Conservation (phyloP, 2,113 vertebrate species). For the Hippolais icterina region DNA sequence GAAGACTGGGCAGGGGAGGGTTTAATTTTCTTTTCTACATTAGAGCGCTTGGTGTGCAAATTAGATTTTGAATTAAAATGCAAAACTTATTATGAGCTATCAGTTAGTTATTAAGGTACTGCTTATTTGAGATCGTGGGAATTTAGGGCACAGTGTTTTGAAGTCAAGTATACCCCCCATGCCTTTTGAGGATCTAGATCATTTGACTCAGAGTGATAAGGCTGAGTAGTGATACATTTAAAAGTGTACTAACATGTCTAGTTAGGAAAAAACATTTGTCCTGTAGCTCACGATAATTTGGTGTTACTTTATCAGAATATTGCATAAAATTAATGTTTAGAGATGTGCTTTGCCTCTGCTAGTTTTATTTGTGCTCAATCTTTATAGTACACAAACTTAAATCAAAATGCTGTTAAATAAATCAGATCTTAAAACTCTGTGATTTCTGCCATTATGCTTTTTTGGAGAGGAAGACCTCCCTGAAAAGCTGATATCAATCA, state of each 20-base stretch:
- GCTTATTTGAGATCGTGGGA: not conserved
- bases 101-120: not conserved
- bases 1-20: not conserved
- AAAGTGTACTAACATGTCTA: not conserved
- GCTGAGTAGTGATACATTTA: not conserved
- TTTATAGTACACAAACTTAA: not conserved
- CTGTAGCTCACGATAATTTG: not conserved
- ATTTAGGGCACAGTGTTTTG: not conserved
- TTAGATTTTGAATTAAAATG: not conserved
- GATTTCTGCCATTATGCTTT: not conserved
- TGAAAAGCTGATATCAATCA: constrained; percentile 52
- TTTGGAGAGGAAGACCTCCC: not conserved
- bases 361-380: not conserved
- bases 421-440: not conserved
- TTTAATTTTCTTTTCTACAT: not conserved
- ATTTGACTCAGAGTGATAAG: not conserved
- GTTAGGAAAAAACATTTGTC: not conserved
- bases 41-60: not conserved
- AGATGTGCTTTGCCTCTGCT: not conserved
- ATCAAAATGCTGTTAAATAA: not conserved
- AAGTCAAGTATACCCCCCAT: not conserved
- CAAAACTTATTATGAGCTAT: not conserved
- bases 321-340: constrained; percentile 11
- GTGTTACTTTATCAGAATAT: not conserved
- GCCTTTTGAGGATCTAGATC: not conserved